Conservation (phyloP, 2,113 vertebrate genomes). For the Gobiocypris rarus region DNA sequence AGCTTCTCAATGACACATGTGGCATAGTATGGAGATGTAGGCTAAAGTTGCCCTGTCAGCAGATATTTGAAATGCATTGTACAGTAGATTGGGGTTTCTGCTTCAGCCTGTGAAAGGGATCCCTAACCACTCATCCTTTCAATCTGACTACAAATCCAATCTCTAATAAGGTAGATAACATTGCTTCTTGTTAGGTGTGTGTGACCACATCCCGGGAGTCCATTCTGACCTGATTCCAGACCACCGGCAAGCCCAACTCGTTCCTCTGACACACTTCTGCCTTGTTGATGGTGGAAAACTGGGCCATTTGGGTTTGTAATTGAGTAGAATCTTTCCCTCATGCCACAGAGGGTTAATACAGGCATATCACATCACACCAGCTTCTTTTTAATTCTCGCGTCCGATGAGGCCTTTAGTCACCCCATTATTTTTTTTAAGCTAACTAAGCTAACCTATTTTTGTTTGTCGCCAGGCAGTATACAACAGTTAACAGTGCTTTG, state of each 20-base stretch:
- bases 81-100: not conserved
- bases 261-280: constrained; percentile 64
- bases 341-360: constrained; percentile 30
- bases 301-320: constrained; percentile 59
- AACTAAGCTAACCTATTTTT: not conserved
- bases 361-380: constrained; percentile 21
- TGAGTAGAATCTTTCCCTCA: constrained; percentile 40
- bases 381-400: not conserved
- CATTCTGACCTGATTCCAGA: constrained; percentile 47
- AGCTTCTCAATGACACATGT: constrained; percentile 40
- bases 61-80: constrained; percentile 22
- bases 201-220: constrained; percentile 32
- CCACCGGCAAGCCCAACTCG: constrained; percentile 22
- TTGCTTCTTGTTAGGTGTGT: constrained; percentile 26
- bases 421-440: not conserved
- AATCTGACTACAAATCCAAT: not conserved
- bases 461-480: constrained; percentile 56
- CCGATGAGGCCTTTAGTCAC: not conserved
- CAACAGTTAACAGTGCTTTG: constrained; percentile 52
- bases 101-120: not conserved
- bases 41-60: constrained; percentile 27
- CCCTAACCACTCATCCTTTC: not conserved
- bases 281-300: constrained; percentile 57
- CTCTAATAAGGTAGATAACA: not conserved
- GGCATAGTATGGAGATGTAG: constrained; percentile 31